Evolutionary conservation across 2,888 invertebrate genomes (phyloP).

Genomic region (Tridacna gigas): DNA sequence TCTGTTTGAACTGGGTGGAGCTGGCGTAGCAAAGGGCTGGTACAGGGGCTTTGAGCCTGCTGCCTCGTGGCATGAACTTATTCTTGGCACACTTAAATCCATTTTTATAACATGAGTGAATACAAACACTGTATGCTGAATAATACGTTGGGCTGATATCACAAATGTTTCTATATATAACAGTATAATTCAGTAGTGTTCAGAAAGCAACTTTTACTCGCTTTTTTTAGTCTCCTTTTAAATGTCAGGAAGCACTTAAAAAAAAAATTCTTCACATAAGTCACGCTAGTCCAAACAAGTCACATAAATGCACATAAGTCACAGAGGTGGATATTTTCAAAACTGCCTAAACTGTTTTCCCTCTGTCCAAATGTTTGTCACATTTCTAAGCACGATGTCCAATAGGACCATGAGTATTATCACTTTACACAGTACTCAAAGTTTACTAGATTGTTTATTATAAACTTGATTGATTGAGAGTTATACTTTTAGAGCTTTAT

Average conservation of each 20-base stretch:
- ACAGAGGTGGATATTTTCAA: too few species aligned
- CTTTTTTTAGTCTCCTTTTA: too few species aligned
- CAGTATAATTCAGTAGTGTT: not conserved
- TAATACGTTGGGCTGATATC: not conserved
- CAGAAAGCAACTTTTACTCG: not conserved
- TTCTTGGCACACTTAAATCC: constrained; percentile 30
- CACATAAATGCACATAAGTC: too few species aligned
- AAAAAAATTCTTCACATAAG: too few species aligned
- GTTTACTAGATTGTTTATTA: not conserved
- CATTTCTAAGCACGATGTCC: too few species aligned
- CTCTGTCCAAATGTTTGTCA: too few species aligned
- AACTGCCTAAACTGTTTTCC: too few species aligned
- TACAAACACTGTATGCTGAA: not conserved
- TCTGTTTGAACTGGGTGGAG: constrained; percentile 51
- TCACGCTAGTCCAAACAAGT: too few species aligned
- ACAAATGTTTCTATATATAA: not conserved
- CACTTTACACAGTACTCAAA: not conserved
- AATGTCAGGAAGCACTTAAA: too few species aligned
- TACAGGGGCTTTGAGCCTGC: constrained; percentile 23
- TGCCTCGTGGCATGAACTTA: not conserved
- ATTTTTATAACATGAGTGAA: not conserved
- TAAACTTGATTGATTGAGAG: constrained; percentile 3
- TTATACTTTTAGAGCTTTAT: not conserved
- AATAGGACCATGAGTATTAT: too few species aligned
- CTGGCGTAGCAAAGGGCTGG: constrained; percentile 55